Base-by-base conservation (phyloP, 2,113 vertebrate genomes). In the Seriola rivoliana region DNA sequence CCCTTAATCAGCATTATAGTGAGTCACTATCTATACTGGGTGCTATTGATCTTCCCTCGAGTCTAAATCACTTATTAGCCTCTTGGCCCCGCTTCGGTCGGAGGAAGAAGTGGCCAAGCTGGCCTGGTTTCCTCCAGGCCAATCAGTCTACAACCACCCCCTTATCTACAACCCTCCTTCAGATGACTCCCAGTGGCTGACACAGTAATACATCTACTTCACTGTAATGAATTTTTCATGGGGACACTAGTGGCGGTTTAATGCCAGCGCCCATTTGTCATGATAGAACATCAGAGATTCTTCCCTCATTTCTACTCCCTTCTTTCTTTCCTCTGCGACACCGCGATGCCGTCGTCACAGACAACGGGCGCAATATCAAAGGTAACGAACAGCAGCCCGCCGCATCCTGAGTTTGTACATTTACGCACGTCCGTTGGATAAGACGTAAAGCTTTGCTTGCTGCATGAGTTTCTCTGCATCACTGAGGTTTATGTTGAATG, bases 331-430 rank as follows among this genome's bases (percentile, higher is more conserved):
- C 67, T 83, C 69, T 78, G 93, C 92, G 82, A 88, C 83, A 88
- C 75, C 46, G 69, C 90, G 83, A 90, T 91, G 80, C 88, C 90
- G 76, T 85, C 89, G 90, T 95, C 80, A 64, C 97, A 99, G 98
- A 99, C 94, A 99, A 97, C 95, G 97, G 97, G 89, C 97, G 96
- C 94, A 97, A 95, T 96, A 93, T 97, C 81, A 98, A 97, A 99
- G 98, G 97, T 99, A 99, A 98, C 74, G 48, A 71, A 91, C 88
- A 68, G 93, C 92, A 94, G 68, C 73, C 66, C 94, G 59, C 55
- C 95, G 95, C 94, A 68, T 93, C 83, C 80, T 90, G 92, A 94
- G 87, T 93, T 29, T 94, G 91, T 94, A 76, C 89, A 88, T 92
- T 52, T 55, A 2, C 13, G 69, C 81, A 81, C 50, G 58, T 50